Base-by-base conservation (phyloP, 2,797 vertebrate genomes). In the Coreius guichenoti region DNA sequence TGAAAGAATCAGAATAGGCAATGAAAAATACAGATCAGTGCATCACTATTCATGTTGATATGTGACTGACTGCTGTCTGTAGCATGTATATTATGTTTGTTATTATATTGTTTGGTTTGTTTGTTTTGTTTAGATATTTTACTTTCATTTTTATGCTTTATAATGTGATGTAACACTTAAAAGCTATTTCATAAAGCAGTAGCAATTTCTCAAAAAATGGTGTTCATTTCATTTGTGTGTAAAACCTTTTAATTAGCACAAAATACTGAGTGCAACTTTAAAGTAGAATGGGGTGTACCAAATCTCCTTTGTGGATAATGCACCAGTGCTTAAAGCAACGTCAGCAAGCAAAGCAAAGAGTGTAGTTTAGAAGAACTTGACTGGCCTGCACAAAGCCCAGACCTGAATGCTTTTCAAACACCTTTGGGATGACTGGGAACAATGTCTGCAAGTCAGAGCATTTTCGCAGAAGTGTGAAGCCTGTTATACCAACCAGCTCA, bases 231-330 rank as follows among this genome's bases (percentile, higher is more conserved):
- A 72, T 72, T 45, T 45, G 19, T 72, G 39, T 16, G 13, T 72
- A 72, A 45, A 72, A 72, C 69, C 8, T 72, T 70, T 45, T 72
- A 49, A 49, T 49, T 74, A 74, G 8, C 26, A 4, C 43, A 49
- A 29, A 74, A 49, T 29, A 74, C 45, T 49, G n/a, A 74, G 16
- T 74, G 45, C 43, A 49, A 73, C 14, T 73, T 73, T 49, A 49
- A 73, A 49, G 45, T 29, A 11, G 43, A 73, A 73, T 49, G 45
- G 70, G 14, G 49, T 49, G n/a, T 9, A 29, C 70, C n/a, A 29
- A 49, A 73, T 36, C 70, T 29, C 39, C 12, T n/a, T 72, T 72
- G 39, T n/a, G 39, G 12, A 45, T 45, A 45, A 72, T 26, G 39
- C 69, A 72, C 13, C 39, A 26, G 69, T 45, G 23, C n/a, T 7